Percentiles rank a stretch among this genome's conserved stretches.
Evolutionary conservation across 2,113 vertebrate genomes (phyloP).

Genomic region (Seriola aureovittata): DNA sequence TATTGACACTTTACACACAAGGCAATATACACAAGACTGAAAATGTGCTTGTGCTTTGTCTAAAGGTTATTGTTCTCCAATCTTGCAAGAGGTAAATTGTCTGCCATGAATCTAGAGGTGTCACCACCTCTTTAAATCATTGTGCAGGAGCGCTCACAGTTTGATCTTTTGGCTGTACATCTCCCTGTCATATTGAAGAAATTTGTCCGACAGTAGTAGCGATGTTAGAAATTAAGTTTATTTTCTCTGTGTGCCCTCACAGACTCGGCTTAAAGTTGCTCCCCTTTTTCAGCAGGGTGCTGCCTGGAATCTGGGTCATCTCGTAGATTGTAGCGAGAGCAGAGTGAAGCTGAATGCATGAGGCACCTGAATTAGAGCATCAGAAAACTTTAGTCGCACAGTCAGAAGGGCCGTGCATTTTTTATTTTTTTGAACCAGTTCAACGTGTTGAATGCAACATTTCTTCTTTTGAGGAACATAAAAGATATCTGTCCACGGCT

Average conservation of each 20-base stretch:
- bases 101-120: neutral
- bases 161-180: neutral
- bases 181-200: neutral
- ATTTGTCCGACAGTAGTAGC: neutral
- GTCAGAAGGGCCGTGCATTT: neutral
- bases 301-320: constrained; percentile 45
- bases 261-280: constrained; percentile 8
- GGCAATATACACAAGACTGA: too few relatives aligned
- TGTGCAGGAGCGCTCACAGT: neutral
- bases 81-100: neutral
- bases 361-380: constrained; percentile 38
- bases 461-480: neutral
- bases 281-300: constrained; percentile 4
- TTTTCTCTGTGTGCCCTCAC: neutral
- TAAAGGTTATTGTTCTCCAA: neutral
- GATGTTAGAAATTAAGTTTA: constrained; percentile 1
- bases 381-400: neutral
- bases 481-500: neutral
- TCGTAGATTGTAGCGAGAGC: constrained; percentile 2
- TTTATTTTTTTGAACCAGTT: neutral
- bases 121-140: neutral
- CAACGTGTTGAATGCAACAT: neutral
- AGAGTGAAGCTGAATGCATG: constrained; percentile 3
- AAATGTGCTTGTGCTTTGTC: neutral
- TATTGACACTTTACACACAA: neutral